Base-by-base conservation (phyloP, 1,140 invertebrate genomes). In the Drosophila parvula region DNA sequence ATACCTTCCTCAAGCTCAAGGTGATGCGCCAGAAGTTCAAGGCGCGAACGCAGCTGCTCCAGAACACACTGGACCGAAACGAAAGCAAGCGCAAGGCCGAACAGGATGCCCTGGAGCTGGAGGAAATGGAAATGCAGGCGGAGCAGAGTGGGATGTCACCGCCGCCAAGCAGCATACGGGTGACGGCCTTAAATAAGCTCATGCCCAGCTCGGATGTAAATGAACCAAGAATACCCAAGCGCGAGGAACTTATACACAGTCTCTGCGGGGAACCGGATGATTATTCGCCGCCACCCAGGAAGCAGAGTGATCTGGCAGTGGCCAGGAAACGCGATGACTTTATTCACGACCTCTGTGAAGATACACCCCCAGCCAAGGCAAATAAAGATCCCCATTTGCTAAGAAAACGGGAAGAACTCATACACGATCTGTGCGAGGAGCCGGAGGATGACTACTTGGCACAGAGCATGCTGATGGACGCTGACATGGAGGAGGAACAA, bases 11-110 rank as follows among this genome's bases (percentile, higher is more conserved):
- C 0, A 91, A 91, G 12, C 51, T 92, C 0, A 92, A 92, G 51
- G 78, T 88, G 0, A 79, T 91, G 76, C 69, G 89, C 2, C 90
- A 92, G 43, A 92, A 91, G 56, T 84, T 91, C 7, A 92, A 89
- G 47, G 91, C 90, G 0, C 78, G 90, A n/a, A 81, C 76, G 1
- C 81, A 91, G 53, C 44, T 91, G 14, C 50, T 89, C 0, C 70
- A 92, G 44, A 79, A 75, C 4, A 70, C 74, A 28, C 43, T 92
- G 34, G 75, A 86, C 12, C 78, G 80, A 16, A 57, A 59, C 4
- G 59, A 75, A 9, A 60, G 55, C 11, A 53, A 70, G 14, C 55
- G 32, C 8, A 58, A 68, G 40, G 56, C 32, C 7, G 38, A 68
- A 7, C 59, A 64, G 12, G 56, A 85, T 0, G 60, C 62, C 5